A percentile compares a stretch with the other conserved stretches of the same genome.
These are phyloP conservation scores for Eudemis profundana DNA, from an alignment of 2,888 invertebrate genomes.

Conservation along the genomic window DNA sequence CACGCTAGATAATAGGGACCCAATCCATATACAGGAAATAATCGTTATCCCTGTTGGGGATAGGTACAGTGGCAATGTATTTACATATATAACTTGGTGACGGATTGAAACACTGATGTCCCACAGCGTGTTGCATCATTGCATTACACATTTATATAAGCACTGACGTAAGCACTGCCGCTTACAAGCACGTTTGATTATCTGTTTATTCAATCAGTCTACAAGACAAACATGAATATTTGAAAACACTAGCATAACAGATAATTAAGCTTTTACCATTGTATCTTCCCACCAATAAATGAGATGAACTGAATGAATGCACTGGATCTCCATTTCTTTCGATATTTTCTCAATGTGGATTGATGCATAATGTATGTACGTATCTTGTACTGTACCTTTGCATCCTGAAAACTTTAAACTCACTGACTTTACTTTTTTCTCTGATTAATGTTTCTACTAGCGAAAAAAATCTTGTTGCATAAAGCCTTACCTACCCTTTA, in stretches of 20 bases:
- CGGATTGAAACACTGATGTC: slow-evolving; percentile 16
- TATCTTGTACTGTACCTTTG: no score
- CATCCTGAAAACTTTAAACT: no score
- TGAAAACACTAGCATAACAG: neutral
- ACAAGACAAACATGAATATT: neutral
- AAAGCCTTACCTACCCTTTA: no score
- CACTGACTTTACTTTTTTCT: no score
- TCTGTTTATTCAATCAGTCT: slow-evolving; percentile 6
- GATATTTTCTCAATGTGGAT: no score
- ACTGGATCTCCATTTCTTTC: no score
- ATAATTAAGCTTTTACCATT: no score
- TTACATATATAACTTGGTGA: slow-evolving; percentile 19
- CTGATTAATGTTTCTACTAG: no score
- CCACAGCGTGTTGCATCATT: slow-evolving; percentile 22
- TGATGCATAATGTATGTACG: no score
- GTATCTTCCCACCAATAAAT: no score
- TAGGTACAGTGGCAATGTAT: slow-evolving; percentile 14
- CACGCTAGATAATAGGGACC: neutral
- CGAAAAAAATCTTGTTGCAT: no score
- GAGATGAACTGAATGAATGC: no score
- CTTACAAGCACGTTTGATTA: slow-evolving; percentile 14
- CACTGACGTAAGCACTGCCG: slow-evolving; percentile 16
- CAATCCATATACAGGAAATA: slow-evolving; percentile 16
- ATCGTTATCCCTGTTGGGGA: slow-evolving; percentile 1
- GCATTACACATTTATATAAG: slow-evolving; percentile 8